Base-by-base conservation (phyloP, 2,113 vertebrate species). In the Brachionichthys hirsutus region DNA sequence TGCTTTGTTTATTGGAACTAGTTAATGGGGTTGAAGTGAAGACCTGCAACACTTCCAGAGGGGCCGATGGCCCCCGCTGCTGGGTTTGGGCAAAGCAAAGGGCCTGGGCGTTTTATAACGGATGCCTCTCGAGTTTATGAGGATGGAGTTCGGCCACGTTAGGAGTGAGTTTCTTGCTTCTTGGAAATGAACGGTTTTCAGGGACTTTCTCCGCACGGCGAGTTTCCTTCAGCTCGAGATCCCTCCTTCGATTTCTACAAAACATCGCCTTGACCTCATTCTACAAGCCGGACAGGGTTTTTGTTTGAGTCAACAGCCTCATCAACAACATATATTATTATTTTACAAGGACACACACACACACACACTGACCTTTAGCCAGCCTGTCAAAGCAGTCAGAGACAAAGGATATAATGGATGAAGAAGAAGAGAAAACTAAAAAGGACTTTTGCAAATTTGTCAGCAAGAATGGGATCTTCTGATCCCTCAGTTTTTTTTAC, bases 1-100 rank as follows among this genome's bases (percentile, higher is more conserved):
- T 89, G 82, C 86, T 85, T 82, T 86, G 79, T 88, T 86, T 86
- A 83, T 89, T 89, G 84, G 82, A 82, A 87, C 83, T 81, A 81
- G 70, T 87, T 86, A 86, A 85, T 86, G 83, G 84, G 78, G 82
- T 80, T 81, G 78, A 84, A 86, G 83, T 74, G 70, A 86, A 89
- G 70, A 56, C 68, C 65, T 9, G 54, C 75, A 86, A 80, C 72
- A 68, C 83, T 82, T 87, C 81, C 84, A 89, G 84, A 70, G 81
- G 75, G 77, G 74, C 75, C 70, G 80, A 61, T 51, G 67, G 24
- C 64, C 53, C 50, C 55, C 13, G 80, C 67, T 76, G 69, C 75
- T 75, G 67, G 65, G 54, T 57, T 68, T 13, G 17, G 57, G 78
- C 51, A 17, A 56, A 72, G 56, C n/a, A 73, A 53, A 77, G 85